Evolutionary conservation across 2,888 invertebrate genomes (phyloP).

Genomic region (Drosophila subsilvestris): DNA sequence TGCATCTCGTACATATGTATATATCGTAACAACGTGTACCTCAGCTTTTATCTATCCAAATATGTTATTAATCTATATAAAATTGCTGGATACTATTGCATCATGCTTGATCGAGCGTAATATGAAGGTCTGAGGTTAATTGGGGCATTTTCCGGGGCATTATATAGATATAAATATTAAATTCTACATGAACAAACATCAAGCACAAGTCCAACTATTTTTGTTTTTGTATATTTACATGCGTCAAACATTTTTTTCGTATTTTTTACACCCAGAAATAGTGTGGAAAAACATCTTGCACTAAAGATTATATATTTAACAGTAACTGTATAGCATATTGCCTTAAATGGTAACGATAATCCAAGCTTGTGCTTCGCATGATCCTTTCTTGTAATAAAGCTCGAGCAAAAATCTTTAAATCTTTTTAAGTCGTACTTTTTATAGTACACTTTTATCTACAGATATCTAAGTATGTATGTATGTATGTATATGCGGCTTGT

Average conservation of each 20-base stretch:
- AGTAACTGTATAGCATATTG: not conserved
- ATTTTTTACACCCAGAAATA: not conserved
- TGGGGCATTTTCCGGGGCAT: too few relatives aligned
- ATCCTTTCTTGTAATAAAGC: too few relatives aligned
- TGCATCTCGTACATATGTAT: not conserved
- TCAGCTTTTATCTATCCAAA: not conserved
- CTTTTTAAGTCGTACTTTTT: too few relatives aligned
- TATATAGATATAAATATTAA: not conserved
- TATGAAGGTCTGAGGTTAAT: not conserved
- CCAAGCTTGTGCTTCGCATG: too few relatives aligned
- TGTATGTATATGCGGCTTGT: too few relatives aligned
- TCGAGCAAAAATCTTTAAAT: too few relatives aligned
- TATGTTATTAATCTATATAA: not conserved
- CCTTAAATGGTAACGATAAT: too few relatives aligned
- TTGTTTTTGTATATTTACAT: not conserved
- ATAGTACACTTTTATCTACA: too few relatives aligned
- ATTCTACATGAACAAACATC: not conserved
- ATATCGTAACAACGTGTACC: not conserved
- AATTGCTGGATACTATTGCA: not conserved
- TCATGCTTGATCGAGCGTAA: not conserved
- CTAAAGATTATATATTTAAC: not conserved
- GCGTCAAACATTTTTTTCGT: not conserved
- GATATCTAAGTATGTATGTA: too few relatives aligned
- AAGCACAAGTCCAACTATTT: not conserved
- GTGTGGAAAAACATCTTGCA: not conserved